Base-by-base conservation (phyloP, 2,113 vertebrate genomes). In the Leucosticte australis region DNA sequence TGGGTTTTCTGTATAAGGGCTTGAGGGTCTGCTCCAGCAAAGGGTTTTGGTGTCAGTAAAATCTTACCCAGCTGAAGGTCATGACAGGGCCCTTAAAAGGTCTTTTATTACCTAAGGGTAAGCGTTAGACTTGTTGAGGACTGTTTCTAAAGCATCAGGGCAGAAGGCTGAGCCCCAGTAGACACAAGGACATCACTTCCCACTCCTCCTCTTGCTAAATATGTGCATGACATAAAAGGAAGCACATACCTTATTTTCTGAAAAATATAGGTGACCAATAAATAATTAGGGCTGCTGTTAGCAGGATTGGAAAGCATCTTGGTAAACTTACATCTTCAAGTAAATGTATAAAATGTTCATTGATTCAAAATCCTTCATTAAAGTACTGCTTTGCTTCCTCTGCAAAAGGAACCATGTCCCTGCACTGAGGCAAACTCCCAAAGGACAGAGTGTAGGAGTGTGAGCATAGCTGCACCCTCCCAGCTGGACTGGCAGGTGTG, bases 221-320 rank as follows among this genome's bases (percentile, higher is more conserved):
- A 39, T 10, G 11, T 57, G 6, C 22, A 47, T 30, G 13, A 46
- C 62, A 13, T 82, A 50, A 89, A 91, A 80, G 14, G 26, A 92
- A 55, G 11, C 7, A 52, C 1, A 0, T 47, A 70, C 10, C 10
- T 71, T 52, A 11, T 57, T 24, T 73, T 42, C 26, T n/a, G 18
- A 67, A 74, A 71, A 75, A 35, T 13, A 57, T 3, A 68, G 53
- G 19, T 31, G 24, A 20, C 19, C 1, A 7, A 42, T 30, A 71
- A 21, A 71, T n/a, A 79, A 71, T 71, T 50, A 57, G 13, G 22
- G 17, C 18, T 63, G 31, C 22, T 28, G 17, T n/a, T 8, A 65
- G 20, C 0, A 0, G n/a, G 23, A 60, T 1, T 52, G 35, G 41
- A 68, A 86, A 91, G 21, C 8, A 24, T 56, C 47, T 50, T 3